Evolutionary conservation across 2,888 invertebrate species (phyloP).

Genomic region (Diadegma fenestrale): DNA sequence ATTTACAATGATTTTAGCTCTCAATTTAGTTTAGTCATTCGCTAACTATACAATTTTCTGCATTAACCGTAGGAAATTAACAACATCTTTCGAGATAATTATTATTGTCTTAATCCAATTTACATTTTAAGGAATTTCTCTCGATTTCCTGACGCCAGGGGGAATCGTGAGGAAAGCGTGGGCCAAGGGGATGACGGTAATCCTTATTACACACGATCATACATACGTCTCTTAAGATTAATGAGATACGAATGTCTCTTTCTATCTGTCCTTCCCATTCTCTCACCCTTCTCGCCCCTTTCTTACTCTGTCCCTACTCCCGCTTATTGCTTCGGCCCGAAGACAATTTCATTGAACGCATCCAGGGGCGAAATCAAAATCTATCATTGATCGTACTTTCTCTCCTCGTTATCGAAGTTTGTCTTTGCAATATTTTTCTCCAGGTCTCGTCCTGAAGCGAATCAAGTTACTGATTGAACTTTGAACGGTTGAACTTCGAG

Average conservation of each 20-base stretch:
- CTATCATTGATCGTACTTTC: neutral
- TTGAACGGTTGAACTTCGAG: too few species aligned
- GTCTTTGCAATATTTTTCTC: too few species aligned
- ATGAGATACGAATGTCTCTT: conserved; percentile 49
- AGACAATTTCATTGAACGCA: neutral
- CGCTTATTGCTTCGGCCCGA: neutral
- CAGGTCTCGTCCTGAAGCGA: too few species aligned
- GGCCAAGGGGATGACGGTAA: conserved; percentile 18
- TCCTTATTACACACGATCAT: conserved; percentile 39
- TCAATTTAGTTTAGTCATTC: neutral
- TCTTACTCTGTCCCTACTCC: neutral
- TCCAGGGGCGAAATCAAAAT: neutral
- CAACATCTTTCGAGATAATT: neutral
- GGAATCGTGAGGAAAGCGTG: neutral
- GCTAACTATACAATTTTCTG: neutral
- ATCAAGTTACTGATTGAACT: too few species aligned
- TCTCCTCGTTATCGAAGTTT: neutral
- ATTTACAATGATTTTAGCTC: neutral
- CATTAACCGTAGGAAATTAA: neutral
- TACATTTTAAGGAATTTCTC: neutral
- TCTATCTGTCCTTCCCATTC: neutral
- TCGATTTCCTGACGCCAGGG: neutral
- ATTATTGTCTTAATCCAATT: neutral
- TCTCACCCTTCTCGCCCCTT: conserved; percentile 13
- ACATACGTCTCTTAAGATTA: conserved; percentile 57